Percentiles rank a stretch among this genome's conserved stretches.
phyloP scores from a whole-genome alignment of 2,888 invertebrate genomes.

The Loripinus fragilis region DNA sequence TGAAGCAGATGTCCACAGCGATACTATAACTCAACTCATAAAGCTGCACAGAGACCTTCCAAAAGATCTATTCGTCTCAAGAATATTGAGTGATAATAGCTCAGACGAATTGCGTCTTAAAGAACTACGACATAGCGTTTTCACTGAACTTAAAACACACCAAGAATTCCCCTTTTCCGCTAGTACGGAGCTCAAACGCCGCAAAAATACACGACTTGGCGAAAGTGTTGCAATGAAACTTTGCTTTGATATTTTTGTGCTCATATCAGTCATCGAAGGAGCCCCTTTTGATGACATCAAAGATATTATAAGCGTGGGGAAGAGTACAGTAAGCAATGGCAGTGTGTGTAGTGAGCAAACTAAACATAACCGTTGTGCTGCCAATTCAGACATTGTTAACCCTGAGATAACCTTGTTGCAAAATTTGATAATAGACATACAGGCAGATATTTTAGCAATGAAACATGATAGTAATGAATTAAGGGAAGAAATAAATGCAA shows the following conservation, averaged over 20 bases:
- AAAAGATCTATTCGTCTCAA: background rate
- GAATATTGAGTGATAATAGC: background rate
- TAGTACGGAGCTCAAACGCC: background rate
- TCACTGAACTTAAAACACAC: background rate
- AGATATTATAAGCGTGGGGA: background rate
- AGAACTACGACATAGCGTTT: background rate
- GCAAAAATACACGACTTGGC: background rate
- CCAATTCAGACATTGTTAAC: no score
- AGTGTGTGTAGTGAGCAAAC: background rate
- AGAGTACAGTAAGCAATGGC: background rate
- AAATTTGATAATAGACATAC: background rate
- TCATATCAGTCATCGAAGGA: background rate
- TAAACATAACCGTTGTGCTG: background rate
- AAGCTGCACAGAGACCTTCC: constrained; percentile 4
- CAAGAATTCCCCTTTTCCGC: background rate
- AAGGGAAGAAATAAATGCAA: background rate
- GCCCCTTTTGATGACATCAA: background rate
- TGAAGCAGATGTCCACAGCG: background rate
- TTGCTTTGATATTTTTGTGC: background rate
- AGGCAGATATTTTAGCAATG: background rate
- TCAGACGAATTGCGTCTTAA: background rate
- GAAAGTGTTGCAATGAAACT: background rate
- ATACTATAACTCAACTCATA: background rate
- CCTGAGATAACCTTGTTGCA: background rate
- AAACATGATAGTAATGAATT: background rate